phyloP scores from a whole-genome alignment of 2,888 invertebrate genomes.

The Pegoplata infirma region DNA sequence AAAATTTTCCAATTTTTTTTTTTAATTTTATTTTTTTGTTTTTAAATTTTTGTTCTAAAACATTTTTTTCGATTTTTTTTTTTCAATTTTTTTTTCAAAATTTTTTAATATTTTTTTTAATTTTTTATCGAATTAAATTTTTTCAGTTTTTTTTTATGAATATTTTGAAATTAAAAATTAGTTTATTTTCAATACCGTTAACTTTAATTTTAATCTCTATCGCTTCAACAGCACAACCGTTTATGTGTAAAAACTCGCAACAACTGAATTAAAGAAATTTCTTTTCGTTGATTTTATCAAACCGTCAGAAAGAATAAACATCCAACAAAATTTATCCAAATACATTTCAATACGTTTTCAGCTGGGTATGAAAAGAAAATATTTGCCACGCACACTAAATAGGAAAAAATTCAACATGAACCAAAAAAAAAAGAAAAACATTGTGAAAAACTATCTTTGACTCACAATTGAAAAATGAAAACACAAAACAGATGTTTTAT shows the following conservation, averaged over 20 bases:
- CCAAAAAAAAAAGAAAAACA: not conserved
- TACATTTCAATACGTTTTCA: slow-evolving; percentile 13
- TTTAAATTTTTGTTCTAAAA: not conserved
- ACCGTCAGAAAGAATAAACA: slow-evolving; percentile 47
- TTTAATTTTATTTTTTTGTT: too few relatives aligned
- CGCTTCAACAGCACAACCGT: slow-evolving; percentile 61
- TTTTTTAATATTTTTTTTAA: slow-evolving; percentile 1
- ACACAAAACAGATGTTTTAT: slow-evolving; percentile 56
- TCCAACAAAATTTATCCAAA: not conserved
- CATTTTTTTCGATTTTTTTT: not conserved
- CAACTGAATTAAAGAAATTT: slow-evolving; percentile 75
- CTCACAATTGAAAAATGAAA: slow-evolving; percentile 7
- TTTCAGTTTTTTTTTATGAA: not conserved
- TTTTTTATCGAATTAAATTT: not conserved
- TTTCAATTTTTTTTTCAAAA: slow-evolving; percentile 2
- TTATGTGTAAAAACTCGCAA: slow-evolving; percentile 72
- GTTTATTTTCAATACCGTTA: not conserved
- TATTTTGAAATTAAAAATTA: not conserved
- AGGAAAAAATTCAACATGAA: slow-evolving; percentile 5
- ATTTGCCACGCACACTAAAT: slow-evolving; percentile 39
- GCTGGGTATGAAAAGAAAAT: slow-evolving; percentile 30
- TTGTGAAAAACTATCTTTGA: too few relatives aligned
- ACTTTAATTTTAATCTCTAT: not conserved
- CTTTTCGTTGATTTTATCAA: slow-evolving; percentile 72
- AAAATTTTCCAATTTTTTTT: not conserved